Conservation (phyloP, 2,888 invertebrate species). For the Odontothrips loti region DNA sequence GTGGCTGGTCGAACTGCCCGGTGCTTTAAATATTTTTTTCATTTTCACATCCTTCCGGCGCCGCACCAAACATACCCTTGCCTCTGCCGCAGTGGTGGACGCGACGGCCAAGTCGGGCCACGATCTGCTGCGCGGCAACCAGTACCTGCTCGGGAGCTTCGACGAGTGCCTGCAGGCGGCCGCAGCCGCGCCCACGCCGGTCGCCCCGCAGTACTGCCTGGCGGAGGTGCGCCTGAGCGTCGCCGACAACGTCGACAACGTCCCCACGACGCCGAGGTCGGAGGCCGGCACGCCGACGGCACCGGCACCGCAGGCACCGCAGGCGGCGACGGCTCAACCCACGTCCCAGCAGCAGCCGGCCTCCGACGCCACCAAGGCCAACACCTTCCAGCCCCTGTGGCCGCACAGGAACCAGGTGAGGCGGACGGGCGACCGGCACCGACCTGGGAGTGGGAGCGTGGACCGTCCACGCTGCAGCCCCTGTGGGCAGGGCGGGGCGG, state of each 20-base stretch:
- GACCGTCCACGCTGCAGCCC: no score
- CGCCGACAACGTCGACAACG: not conserved
- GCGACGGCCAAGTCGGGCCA: constrained; percentile 9
- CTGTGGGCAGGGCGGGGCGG: no score
- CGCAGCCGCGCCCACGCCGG: not conserved
- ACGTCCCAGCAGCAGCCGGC: not conserved
- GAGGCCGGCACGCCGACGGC: not conserved
- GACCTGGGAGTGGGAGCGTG: not conserved
- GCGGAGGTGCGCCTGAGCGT: not conserved
- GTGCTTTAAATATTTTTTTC: no score
- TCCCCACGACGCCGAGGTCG: not conserved
- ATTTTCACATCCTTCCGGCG: no score
- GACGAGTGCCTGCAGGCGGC: constrained; percentile 34
- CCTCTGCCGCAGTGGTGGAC: constrained; percentile 2
- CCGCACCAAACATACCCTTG: no score
- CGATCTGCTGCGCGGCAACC: not conserved
- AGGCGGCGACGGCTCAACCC: not conserved
- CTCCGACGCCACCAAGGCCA: constrained; percentile 6
- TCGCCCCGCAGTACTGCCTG: constrained; percentile 10
- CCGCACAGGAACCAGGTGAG: constrained; percentile 7
- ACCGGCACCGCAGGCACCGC: not conserved
- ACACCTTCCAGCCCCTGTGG: constrained; percentile 20
- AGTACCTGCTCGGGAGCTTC: constrained; percentile 33
- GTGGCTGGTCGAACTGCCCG: no score
- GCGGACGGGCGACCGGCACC: not conserved